These are phyloP conservation scores for Prorops nasuta DNA, from an alignment of 1,140 invertebrate species.

Conservation along the genomic window DNA sequence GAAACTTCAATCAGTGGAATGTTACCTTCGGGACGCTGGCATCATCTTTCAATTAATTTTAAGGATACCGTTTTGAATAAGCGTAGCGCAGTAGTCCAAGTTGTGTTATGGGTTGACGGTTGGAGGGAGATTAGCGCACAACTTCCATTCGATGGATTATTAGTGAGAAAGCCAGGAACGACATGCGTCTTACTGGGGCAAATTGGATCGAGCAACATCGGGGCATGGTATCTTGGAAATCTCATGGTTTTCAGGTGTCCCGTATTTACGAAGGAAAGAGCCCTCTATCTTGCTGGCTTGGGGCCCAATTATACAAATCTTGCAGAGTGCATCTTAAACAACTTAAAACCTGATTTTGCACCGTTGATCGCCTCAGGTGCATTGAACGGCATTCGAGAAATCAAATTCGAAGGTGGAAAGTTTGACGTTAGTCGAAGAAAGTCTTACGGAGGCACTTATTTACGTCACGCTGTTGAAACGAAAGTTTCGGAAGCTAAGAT, in stretches of 20 bases:
- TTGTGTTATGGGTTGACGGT: conserved; percentile 58
- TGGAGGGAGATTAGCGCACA: conserved; percentile 53
- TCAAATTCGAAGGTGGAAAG: conserved; percentile 46
- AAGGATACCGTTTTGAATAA: conserved; percentile 60
- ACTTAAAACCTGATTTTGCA: conserved; percentile 52
- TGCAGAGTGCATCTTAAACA: conserved; percentile 54
- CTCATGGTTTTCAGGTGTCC: conserved; percentile 58
- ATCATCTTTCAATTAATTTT: conserved; percentile 63
- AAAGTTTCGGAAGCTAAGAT: conserved; percentile 46
- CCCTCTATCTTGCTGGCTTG: conserved; percentile 53
- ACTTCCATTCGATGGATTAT: conserved; percentile 54
- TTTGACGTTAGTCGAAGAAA: conserved; percentile 43
- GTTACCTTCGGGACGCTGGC: conserved; percentile 58
- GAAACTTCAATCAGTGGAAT: conserved; percentile 56
- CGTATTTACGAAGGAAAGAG: conserved; percentile 54
- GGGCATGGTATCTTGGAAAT: conserved; percentile 58
- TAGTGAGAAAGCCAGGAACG: conserved; percentile 54
- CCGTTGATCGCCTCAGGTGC: conserved; percentile 49
- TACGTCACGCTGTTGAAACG: conserved; percentile 41
- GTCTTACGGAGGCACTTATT: conserved; percentile 46
- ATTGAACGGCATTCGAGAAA: conserved; percentile 45
- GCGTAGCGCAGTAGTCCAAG: conserved; percentile 61
- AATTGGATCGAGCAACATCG: conserved; percentile 39
- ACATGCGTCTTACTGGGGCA: conserved; percentile 58
- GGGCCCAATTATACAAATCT: conserved; percentile 59